A percentile compares a stretch with the other conserved stretches of the same genome.
Evolutionary conservation across 2,797 vertebrate genomes (phyloP).

Genomic region (Aplochiton taeniatus): DNA sequence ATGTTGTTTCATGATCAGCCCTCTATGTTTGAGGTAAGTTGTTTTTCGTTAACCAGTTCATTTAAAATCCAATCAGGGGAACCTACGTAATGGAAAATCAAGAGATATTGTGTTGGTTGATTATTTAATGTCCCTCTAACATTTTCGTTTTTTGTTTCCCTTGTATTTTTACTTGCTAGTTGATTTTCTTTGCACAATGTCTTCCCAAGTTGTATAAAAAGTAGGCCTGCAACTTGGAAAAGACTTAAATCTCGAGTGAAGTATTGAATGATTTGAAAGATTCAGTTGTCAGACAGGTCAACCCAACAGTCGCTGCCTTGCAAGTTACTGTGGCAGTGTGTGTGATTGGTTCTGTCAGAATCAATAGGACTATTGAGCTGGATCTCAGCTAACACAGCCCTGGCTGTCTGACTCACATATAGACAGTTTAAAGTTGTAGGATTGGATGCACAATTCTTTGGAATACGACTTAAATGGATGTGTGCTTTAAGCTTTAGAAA

Average conservation of each 20-base stretch:
- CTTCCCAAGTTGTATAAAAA: no score
- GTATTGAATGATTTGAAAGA: no score
- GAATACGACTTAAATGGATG: no score
- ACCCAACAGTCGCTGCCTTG: neutral
- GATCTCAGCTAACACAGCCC: no score
- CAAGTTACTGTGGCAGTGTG: neutral
- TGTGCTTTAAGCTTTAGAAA: no score
- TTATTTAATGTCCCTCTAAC: neutral
- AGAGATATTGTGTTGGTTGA: neutral
- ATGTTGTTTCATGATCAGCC: constrained; percentile 83
- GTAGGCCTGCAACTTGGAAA: no score
- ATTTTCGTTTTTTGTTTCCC: neutral
- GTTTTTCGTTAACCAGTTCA: no score
- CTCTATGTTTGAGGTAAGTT: constrained; percentile 86
- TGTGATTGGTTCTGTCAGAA: constrained; percentile 2
- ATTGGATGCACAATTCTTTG: neutral
- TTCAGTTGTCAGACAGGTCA: neutral
- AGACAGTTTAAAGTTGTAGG: neutral
- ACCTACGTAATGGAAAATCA: neutral
- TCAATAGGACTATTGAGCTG: constrained; percentile 3
- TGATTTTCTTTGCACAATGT: no score
- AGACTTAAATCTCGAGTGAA: no score
- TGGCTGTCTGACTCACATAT: neutral
- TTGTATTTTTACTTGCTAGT: no score
- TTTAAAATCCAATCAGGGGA: neutral